These are phyloP conservation scores for Passer montanus DNA, from an alignment of 2,113 vertebrate species.

Conservation along the genomic window DNA sequence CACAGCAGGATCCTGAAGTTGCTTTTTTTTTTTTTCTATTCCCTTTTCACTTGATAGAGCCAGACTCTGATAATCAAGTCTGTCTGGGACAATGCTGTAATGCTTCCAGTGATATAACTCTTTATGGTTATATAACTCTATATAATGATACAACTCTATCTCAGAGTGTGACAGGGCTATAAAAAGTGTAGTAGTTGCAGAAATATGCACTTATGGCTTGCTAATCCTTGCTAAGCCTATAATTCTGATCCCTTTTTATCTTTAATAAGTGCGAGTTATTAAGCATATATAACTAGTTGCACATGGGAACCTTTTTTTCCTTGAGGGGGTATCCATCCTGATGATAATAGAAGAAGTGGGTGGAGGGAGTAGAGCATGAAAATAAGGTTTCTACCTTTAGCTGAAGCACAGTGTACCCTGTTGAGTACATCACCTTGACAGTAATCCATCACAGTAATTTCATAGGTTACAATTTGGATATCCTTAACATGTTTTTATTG, in stretches of 20 bases:
- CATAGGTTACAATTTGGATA: slow-evolving; percentile 13
- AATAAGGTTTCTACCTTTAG: slow-evolving; percentile 53
- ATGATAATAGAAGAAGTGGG: slow-evolving; percentile 49
- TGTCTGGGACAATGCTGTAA: slow-evolving; percentile 56
- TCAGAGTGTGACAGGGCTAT: slow-evolving; percentile 49
- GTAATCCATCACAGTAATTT: slow-evolving; percentile 42
- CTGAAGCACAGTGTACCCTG: slow-evolving; percentile 31
- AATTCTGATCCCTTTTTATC: slow-evolving; percentile 66
- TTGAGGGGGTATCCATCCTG: slow-evolving; percentile 30
- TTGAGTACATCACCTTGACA: slow-evolving; percentile 29
- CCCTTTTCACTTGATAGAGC: not conserved
- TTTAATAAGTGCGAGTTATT: slow-evolving; percentile 59
- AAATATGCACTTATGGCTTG: slow-evolving; percentile 26
- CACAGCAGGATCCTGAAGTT: slow-evolving; percentile 1
- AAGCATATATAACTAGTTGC: slow-evolving; percentile 59
- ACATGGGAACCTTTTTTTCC: slow-evolving; percentile 14
- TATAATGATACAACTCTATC: slow-evolving; percentile 60
- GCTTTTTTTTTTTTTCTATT: not conserved
- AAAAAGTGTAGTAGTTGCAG: slow-evolving; percentile 66
- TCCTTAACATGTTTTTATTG: not conserved
- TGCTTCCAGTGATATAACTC: slow-evolving; percentile 53
- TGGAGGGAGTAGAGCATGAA: slow-evolving; percentile 41
- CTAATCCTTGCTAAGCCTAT: slow-evolving; percentile 62
- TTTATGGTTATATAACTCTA: slow-evolving; percentile 44
- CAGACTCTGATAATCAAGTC: slow-evolving; percentile 56